phyloP scores from a whole-genome alignment of 2,113 vertebrate species.

The Lota lota region DNA sequence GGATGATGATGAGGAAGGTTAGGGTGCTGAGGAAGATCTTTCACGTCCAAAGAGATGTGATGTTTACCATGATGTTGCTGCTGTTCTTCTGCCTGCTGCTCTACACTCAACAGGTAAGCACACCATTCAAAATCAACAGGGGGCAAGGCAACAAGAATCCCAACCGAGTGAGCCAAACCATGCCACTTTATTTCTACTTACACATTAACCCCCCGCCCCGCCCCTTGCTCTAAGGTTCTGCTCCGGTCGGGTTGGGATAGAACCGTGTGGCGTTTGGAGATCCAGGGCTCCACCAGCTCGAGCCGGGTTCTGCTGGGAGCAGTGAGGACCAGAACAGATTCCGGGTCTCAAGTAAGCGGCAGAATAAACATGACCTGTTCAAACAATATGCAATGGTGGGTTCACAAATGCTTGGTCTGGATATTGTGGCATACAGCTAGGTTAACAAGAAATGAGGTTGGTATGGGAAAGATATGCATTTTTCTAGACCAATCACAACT shows the following conservation, averaged over 20 bases:
- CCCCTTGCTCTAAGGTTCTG: slow-evolving; percentile 25
- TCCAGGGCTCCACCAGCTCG: slow-evolving; percentile 48
- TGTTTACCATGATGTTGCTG: slow-evolving; percentile 83
- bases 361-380: slow-evolving; percentile 20
- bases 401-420: too few relatives aligned
- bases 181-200: too few relatives aligned
- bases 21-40: slow-evolving; percentile 78
- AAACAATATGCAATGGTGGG: too few relatives aligned
- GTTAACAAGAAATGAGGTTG: too few relatives aligned
- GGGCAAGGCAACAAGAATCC: neutral
- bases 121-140: neutral
- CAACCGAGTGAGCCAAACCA: too few relatives aligned
- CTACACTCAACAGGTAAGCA: slow-evolving; percentile 75
- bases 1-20: slow-evolving; percentile 26
- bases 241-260: slow-evolving; percentile 40
- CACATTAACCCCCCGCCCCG: neutral
- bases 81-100: slow-evolving; percentile 78
- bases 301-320: slow-evolving; percentile 40
- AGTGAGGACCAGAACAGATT: neutral
- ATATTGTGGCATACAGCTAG: too few relatives aligned
- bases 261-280: slow-evolving; percentile 36
- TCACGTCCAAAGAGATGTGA: slow-evolving; percentile 80
- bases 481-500: too few relatives aligned
- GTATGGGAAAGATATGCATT: too few relatives aligned
- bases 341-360: neutral